Base-by-base conservation (phyloP, 2,888 invertebrate genomes). In the Tromatobia lineatoria region DNA sequence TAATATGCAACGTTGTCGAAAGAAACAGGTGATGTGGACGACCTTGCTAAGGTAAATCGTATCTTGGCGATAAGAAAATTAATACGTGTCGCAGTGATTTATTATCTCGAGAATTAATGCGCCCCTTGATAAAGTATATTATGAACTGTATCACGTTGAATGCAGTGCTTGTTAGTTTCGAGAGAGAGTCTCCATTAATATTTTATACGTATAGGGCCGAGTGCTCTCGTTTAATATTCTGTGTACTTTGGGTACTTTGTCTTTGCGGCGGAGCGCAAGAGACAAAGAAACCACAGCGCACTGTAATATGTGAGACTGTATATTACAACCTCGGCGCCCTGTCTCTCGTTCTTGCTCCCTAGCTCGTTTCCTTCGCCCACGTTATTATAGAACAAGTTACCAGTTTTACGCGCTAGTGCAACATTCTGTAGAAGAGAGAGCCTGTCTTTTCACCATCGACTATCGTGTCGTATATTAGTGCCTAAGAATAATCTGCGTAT, bases 361-460 rank as follows among this genome's bases (percentile, higher is more conserved):
- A n/a, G 25, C 73, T 79, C 78, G 78, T 83, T 80, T 67, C 80
- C 83, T 29, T 73, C 83, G 80, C 83, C 80, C 83, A 80, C 73
- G 71, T 61, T 75, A 80, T 71, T 59, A 80, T 73, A 67, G 71
- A 80, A 83, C 83, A 77, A 83, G 80, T 83, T 83, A 76, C 83
- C 83, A 71, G 80, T 71, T 83, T 83, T 83, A 83, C 83, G 83
- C 83, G 83, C 76, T 57, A 67, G 54, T 76, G 45, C 66, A 61
- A 64, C 15, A 83, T 73, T 47, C 76, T 59, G 34, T 34, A 38
- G 13, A 34, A 42, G 25, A 47, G 47, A 61, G 18, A 7, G 25
- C 29, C 15, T 20, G 54, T 15, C 73, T 47, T 61, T 81, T 75
- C 76, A 70, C 75, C 76, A 71, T 81, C 76, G 75, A 61, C 61